These are phyloP conservation scores for Chaunax sp. DNA, from an alignment of 2,797 vertebrate species.

Conservation along the genomic window DNA sequence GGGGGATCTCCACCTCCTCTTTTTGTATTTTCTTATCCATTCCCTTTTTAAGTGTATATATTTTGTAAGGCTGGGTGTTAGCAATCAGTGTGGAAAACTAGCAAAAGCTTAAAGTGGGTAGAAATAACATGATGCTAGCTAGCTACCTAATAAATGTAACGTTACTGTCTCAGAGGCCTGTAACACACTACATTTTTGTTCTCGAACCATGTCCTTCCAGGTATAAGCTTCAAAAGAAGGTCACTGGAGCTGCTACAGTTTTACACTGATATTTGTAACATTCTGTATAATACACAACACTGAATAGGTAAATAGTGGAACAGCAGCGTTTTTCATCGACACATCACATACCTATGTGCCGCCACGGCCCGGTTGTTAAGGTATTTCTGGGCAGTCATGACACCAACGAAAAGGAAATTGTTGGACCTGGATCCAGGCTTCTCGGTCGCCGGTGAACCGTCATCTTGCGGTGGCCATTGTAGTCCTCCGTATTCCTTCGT, in stretches of 20 bases:
- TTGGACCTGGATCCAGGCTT: slow-evolving; percentile 74
- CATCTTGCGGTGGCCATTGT: slow-evolving; percentile 66
- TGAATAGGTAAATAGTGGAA: too few species aligned
- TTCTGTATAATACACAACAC: too few species aligned
- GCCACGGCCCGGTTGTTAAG: slow-evolving; percentile 93
- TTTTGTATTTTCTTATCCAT: not conserved
- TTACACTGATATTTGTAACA: too few species aligned
- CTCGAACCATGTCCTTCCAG: not conserved
- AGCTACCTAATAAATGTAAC: not conserved
- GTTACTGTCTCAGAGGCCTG: not conserved
- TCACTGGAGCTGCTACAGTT: too few species aligned
- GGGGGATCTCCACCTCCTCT: too few species aligned
- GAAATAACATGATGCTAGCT: slow-evolving; percentile 9
- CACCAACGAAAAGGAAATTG: slow-evolving; percentile 93
- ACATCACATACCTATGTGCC: slow-evolving; percentile 86
- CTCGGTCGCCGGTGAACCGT: slow-evolving; percentile 71
- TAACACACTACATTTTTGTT: not conserved
- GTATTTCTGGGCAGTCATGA: slow-evolving; percentile 99
- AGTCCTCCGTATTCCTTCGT: slow-evolving; percentile 67
- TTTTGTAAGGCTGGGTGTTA: not conserved
- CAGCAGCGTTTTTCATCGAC: not conserved
- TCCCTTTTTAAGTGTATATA: not conserved
- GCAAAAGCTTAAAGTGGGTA: not conserved
- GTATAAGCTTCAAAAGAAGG: not conserved
- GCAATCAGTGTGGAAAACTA: not conserved